Conservation (phyloP, 2,888 invertebrate genomes). For the Formica aserva region DNA sequence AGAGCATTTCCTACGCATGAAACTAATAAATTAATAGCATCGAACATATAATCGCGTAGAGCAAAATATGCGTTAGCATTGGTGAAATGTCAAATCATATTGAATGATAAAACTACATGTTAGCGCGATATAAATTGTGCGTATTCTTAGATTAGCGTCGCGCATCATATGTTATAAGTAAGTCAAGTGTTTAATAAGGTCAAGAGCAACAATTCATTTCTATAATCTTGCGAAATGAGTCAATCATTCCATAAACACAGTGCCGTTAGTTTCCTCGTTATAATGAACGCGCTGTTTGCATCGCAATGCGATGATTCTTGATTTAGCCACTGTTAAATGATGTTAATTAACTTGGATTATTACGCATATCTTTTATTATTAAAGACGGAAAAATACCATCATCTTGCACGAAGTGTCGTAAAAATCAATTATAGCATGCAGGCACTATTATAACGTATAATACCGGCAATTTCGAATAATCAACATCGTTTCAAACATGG, state of each 20-base stretch:
- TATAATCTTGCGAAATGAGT: slow-evolving; percentile 15
- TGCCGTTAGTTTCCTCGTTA: slow-evolving; percentile 70
- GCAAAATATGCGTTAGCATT: slow-evolving; percentile 9
- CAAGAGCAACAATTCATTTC: background rate
- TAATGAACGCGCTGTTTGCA: background rate
- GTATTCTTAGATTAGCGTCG: slow-evolving; percentile 6
- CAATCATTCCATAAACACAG: slow-evolving; percentile 57
- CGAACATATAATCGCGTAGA: slow-evolving; percentile 6
- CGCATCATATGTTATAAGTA: background rate
- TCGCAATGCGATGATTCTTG: slow-evolving; percentile 58
- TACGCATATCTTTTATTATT: background rate
- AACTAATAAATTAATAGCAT: slow-evolving; percentile 13
- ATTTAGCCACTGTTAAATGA: slow-evolving; percentile 24
- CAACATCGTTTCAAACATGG: background rate
- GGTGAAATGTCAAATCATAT: background rate
- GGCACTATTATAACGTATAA: slow-evolving; percentile 62
- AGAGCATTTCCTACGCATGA: background rate
- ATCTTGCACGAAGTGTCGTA: slow-evolving; percentile 38
- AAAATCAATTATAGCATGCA: slow-evolving; percentile 68
- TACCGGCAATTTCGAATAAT: slow-evolving; percentile 56
- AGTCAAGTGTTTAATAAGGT: background rate
- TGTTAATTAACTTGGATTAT: slow-evolving; percentile 10
- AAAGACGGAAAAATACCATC: slow-evolving; percentile 31
- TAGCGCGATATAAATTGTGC: slow-evolving; percentile 34
- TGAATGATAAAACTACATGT: slow-evolving; percentile 16